phyloP scores from a whole-genome alignment of 2,113 vertebrate species.

The Gila orcuttii region DNA sequence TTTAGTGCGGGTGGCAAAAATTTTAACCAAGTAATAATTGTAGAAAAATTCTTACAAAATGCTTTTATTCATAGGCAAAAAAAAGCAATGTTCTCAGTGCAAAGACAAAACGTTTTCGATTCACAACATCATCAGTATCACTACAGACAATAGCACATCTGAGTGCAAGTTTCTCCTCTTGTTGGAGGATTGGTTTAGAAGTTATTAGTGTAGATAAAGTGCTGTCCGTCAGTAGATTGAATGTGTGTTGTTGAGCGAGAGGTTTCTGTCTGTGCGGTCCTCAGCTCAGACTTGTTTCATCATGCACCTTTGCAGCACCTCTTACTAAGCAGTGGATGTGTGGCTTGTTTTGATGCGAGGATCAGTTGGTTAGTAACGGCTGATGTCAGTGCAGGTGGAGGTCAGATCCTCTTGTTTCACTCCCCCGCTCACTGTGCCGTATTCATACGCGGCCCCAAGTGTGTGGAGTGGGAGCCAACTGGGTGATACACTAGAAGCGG shows the following conservation, averaged over 20 bases:
- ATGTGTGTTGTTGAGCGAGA: constrained; percentile 48
- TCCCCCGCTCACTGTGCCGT: constrained; percentile 64
- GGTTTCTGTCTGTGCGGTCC: constrained; percentile 58
- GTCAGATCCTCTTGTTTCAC: constrained; percentile 76
- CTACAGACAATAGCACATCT: no score
- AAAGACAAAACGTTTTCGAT: no score
- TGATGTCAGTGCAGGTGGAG: constrained; percentile 72
- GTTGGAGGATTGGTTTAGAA: background rate
- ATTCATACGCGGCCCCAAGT: constrained; percentile 56
- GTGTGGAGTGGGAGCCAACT: constrained; percentile 49
- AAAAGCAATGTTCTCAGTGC: no score
- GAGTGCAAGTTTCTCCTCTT: no score
- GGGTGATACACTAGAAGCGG: constrained; percentile 72
- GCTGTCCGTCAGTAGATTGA: no score
- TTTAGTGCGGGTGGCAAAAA: no score
- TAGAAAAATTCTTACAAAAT: no score
- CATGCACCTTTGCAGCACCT: constrained; percentile 35
- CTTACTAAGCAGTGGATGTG: constrained; percentile 41
- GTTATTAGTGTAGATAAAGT: constrained; percentile 27
- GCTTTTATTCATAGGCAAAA: no score
- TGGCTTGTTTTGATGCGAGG: constrained; percentile 48
- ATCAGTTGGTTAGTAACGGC: constrained; percentile 65
- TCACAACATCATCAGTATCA: no score
- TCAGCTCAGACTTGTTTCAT: constrained; percentile 56
- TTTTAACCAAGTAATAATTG: no score